phyloP scores from a whole-genome alignment of 2,113 vertebrate species.

The Percopsis transmontana region DNA sequence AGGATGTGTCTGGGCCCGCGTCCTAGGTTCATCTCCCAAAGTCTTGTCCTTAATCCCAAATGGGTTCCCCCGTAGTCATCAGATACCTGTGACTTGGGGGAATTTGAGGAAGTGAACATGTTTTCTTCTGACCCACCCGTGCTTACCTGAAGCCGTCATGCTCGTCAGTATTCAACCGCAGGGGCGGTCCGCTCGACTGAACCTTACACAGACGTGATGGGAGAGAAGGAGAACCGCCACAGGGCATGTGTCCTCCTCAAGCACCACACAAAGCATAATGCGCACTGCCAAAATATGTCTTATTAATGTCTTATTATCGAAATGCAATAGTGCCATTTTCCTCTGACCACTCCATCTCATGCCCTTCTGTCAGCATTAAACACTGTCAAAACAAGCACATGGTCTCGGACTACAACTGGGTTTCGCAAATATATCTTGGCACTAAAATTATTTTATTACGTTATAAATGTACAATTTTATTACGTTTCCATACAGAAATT shows the following conservation, averaged over 20 bases:
- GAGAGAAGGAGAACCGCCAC: slow-evolving; percentile 17
- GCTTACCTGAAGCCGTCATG: slow-evolving; percentile 20
- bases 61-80: slow-evolving; percentile 12
- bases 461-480: too few species aligned
- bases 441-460: slow-evolving; percentile 23
- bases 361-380: slow-evolving; percentile 52
- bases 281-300: slow-evolving; percentile 68
- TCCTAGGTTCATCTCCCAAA: slow-evolving; percentile 46
- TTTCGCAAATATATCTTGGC: slow-evolving; percentile 36
- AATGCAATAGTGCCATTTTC: slow-evolving; percentile 71
- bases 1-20: slow-evolving; percentile 5
- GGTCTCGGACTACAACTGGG: slow-evolving; percentile 29
- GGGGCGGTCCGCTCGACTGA: slow-evolving; percentile 16
- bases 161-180: slow-evolving; percentile 21
- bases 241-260: slow-evolving; percentile 43
- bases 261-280: slow-evolving; percentile 50
- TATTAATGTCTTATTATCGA: slow-evolving; percentile 52
- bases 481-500: too few species aligned
- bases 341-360: slow-evolving; percentile 48
- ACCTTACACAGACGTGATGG: not conserved
- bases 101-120: not conserved
- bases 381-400: slow-evolving; percentile 53
- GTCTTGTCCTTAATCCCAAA: slow-evolving; percentile 28
- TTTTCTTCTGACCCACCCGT: not conserved
- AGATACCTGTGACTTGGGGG: slow-evolving; percentile 5